Evolutionary conservation across 2,797 vertebrate species (phyloP).

Genomic region (Leptoclinus maculatus): DNA sequence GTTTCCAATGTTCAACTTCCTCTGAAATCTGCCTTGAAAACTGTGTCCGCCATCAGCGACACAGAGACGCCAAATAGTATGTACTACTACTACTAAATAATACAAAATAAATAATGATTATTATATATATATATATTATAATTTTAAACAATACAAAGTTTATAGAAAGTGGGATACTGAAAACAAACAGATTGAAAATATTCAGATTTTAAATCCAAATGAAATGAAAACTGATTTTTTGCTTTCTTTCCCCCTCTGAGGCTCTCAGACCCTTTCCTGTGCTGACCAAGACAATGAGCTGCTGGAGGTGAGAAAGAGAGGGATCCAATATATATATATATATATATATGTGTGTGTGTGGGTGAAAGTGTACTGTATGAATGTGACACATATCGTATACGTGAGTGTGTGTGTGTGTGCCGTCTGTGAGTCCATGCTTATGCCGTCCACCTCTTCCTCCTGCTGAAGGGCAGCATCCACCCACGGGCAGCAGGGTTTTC

Average conservation of each 20-base stretch:
- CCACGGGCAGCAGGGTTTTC: slow-evolving; percentile 54
- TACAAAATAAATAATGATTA: no score
- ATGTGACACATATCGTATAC: slow-evolving; percentile 33
- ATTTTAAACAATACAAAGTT: no score
- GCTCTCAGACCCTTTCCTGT: slow-evolving; percentile 89
- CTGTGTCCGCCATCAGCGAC: slow-evolving; percentile 83
- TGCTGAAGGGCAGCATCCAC: slow-evolving; percentile 46
- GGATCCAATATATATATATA: background rate
- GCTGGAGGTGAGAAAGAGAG: slow-evolving; percentile 84
- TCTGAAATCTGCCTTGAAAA: slow-evolving; percentile 93
- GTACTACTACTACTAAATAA: slow-evolving; percentile 32
- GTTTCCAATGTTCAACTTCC: slow-evolving; percentile 87
- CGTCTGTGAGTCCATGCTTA: slow-evolving; percentile 56
- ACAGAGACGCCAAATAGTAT: slow-evolving; percentile 82
- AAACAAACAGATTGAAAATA: slow-evolving; percentile 14
- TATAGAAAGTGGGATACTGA: background rate
- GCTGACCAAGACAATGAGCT: slow-evolving; percentile 85
- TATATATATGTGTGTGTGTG: background rate
- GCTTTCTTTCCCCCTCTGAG: slow-evolving; percentile 56
- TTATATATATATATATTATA: background rate
- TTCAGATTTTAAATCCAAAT: slow-evolving; percentile 4
- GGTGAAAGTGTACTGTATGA: slow-evolving; percentile 40
- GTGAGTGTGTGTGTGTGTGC: slow-evolving; percentile 36
- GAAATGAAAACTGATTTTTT: slow-evolving; percentile 1
- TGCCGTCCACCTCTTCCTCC: slow-evolving; percentile 33